Evolutionary conservation across 2,888 invertebrate species (phyloP), one percentile per base, ranked within the genome.

Genomic region (Lasioglossum malachurum): DNA sequence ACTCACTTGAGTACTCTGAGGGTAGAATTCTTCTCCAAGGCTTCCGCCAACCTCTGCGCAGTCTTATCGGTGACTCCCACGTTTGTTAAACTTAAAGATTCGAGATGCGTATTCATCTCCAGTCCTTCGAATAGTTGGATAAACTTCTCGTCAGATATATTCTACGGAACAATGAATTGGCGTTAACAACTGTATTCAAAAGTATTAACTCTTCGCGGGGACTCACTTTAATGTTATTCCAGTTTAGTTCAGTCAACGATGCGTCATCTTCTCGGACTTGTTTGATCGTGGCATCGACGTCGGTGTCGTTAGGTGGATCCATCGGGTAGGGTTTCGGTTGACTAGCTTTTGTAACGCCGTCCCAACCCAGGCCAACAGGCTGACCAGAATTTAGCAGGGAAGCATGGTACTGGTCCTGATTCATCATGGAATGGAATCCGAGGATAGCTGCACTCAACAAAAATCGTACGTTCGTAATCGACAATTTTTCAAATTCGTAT

Each of bases 371-470:
- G 73, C 98, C 98, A 86, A 98, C 97, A 0, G 98, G 98, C 94
- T 98, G 98, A 44, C 98, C 98, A 96, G 98, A 98, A 96, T 98
- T 99, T 89, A 98, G 96, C 87, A 99, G 96, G 67, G 99, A 99
- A 86, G 99, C 99, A 96, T 99, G 99, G 96, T 99, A 99, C 96
- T 99, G 99, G 95, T 99, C 99, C 96, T 99, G 99, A 95, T 99
- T 99, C 98, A 99, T 98, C 98, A 99, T 99, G 88, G 99, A 99
- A 96, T 99, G 99, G 97, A 99, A 99, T 94, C 99, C 99, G 95
- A 99, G 97, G 96, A 99, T 99, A 95, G 99, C 99, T 98, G 96
- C 3, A 96, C 96, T 87, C 77, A 88, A 79, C 85, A 75, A 38
- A 80, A 79, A 31, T 64, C 31, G 7, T 7, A 64, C 31, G 1